phyloP scores from a whole-genome alignment of 2,888 invertebrate species.

The Micropterix aruncella region DNA sequence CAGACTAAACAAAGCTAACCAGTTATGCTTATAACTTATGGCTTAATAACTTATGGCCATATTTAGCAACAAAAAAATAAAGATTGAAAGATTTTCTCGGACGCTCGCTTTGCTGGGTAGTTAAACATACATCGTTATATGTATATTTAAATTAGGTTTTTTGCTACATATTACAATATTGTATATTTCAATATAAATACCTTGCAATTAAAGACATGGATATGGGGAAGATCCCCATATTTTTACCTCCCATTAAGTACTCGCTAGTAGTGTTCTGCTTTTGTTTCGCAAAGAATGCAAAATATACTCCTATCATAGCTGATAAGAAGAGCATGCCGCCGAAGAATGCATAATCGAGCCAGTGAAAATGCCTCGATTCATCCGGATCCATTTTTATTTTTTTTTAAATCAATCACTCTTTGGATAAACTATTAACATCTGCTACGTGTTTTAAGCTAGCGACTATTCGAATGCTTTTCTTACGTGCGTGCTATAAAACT shows the following conservation, averaged over 20 bases:
- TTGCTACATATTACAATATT: no score
- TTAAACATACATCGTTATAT: no score
- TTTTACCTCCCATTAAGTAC: constrained; percentile 61
- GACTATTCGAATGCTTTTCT: no score
- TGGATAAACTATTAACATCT: not conserved
- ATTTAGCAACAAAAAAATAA: no score
- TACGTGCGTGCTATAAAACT: no score
- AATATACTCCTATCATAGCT: constrained; percentile 53
- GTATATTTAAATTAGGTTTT: no score
- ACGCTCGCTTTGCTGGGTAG: no score
- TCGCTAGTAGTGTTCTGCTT: constrained; percentile 57
- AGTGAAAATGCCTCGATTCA: constrained; percentile 31
- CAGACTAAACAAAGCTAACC: no score
- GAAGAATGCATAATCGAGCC: constrained; percentile 52
- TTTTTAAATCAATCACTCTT: not conserved
- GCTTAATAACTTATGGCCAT: no score
- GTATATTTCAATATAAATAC: constrained; percentile 35
- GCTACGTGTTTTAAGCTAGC: no score
- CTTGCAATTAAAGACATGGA: constrained; percentile 66
- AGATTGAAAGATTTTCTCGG: no score
- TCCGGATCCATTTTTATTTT: constrained; percentile 3
- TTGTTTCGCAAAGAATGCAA: constrained; percentile 51
- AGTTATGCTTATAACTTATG: no score
- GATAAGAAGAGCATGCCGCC: constrained; percentile 49
- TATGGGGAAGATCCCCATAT: constrained; percentile 65